Conservation (phyloP, 2,888 invertebrate species). For the Callimorpha dominula region DNA sequence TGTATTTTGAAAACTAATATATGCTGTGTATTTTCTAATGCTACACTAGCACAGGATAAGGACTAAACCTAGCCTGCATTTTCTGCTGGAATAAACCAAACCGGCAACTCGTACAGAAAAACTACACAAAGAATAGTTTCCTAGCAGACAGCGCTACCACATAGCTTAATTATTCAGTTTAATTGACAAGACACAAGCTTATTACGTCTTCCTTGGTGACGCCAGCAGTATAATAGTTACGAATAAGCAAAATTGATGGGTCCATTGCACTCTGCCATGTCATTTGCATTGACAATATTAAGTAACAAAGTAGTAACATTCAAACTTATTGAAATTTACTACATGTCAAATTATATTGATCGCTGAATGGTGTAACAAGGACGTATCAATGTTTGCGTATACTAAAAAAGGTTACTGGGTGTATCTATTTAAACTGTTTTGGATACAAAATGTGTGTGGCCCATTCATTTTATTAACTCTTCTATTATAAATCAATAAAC, state of each 20-base stretch:
- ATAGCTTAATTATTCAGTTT: slow-evolving; percentile 25
- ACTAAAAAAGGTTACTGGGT: slow-evolving; percentile 38
- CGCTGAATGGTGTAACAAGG: slow-evolving; percentile 49
- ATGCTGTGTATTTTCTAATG: too few species aligned
- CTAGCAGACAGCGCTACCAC: not conserved
- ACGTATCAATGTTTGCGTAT: slow-evolving; percentile 43
- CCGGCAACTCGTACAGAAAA: not conserved
- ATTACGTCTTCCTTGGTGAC: slow-evolving; percentile 32
- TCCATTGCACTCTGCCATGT: slow-evolving; percentile 57
- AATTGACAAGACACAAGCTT: slow-evolving; percentile 24
- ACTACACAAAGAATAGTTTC: not conserved
- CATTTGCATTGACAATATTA: slow-evolving; percentile 64
- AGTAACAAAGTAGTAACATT: slow-evolving; percentile 50
- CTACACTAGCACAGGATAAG: too few species aligned
- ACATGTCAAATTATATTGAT: slow-evolving; percentile 61
- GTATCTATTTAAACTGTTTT: slow-evolving; percentile 36
- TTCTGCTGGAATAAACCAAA: not conserved
- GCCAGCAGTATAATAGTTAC: slow-evolving; percentile 42
- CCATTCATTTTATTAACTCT: not conserved
- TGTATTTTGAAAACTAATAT: too few species aligned
- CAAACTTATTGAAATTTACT: slow-evolving; percentile 68
- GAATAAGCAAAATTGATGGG: slow-evolving; percentile 45
- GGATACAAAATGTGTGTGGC: slow-evolving; percentile 19
- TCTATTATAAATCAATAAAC: not conserved
- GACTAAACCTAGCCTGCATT: not conserved